These are phyloP conservation scores for Coreoperca whiteheadi DNA, from an alignment of 2,113 vertebrate genomes.

Conservation along the genomic window DNA sequence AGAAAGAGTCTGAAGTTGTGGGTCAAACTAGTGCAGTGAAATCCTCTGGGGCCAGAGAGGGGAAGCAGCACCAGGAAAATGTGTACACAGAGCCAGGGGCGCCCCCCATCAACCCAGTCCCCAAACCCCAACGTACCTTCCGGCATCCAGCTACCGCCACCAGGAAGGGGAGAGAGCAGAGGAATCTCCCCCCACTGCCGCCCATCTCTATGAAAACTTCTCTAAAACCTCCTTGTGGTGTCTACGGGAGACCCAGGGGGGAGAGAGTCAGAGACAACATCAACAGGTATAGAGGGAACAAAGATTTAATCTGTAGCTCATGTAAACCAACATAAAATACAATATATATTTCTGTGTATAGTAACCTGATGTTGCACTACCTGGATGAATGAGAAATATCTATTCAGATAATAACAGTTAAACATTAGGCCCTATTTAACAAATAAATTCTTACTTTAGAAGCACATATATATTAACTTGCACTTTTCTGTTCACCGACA, in stretches of 20 bases:
- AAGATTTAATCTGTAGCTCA: not conserved
- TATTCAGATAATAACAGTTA: not conserved
- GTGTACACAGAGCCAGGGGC: constrained; percentile 84
- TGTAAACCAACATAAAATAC: not conserved
- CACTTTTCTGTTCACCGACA: constrained; percentile 57
- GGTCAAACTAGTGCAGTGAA: constrained; percentile 66
- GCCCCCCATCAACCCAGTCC: constrained; percentile 88
- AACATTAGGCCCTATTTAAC: not conserved
- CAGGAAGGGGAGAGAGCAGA: constrained; percentile 76
- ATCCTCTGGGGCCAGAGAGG: constrained; percentile 53
- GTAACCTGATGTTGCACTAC: not conserved
- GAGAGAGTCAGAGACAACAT: constrained; percentile 84
- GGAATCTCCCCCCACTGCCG: constrained; percentile 89
- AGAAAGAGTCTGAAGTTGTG: not conserved
- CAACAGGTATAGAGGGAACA: constrained; percentile 84
- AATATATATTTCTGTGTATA: not conserved
- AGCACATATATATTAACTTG: not conserved
- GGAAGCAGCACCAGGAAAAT: constrained; percentile 73
- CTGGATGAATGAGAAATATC: not conserved
- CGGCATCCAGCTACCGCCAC: constrained; percentile 80
- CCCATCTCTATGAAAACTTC: constrained; percentile 83
- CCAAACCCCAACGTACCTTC: constrained; percentile 92
- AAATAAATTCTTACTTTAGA: not conserved
- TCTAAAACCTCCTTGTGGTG: constrained; percentile 85
- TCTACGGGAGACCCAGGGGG: constrained; percentile 83